Evolutionary conservation across 2,797 vertebrate genomes (phyloP).

Genomic region (Sebastes itinus): DNA sequence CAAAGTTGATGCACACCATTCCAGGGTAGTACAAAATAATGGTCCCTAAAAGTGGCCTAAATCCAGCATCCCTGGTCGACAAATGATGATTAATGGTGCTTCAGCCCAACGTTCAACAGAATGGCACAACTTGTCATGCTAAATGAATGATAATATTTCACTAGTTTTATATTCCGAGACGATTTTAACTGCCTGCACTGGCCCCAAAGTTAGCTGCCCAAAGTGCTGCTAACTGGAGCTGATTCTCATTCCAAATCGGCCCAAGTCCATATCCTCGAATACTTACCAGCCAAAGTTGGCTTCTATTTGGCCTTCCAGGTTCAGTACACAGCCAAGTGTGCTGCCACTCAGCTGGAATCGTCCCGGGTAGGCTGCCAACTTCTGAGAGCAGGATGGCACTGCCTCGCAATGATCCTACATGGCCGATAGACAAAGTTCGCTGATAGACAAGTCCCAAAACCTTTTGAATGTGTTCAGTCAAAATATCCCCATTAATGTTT

Average conservation of each 20-base stretch:
- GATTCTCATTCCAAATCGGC: constrained; percentile 13
- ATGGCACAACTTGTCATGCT: background rate
- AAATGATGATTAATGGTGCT: background rate
- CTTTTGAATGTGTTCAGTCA: background rate
- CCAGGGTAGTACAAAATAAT: background rate
- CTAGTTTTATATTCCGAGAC: background rate
- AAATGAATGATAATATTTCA: background rate
- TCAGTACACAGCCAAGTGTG: constrained; percentile 22
- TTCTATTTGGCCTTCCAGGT: constrained; percentile 13
- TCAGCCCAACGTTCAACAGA: background rate
- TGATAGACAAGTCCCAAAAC: background rate
- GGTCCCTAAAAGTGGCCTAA: background rate
- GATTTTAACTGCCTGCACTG: background rate
- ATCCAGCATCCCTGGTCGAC: background rate
- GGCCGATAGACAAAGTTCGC: background rate
- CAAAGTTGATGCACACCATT: background rate
- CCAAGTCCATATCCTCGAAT: background rate
- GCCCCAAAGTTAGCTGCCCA: background rate
- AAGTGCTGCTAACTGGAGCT: constrained; percentile 9
- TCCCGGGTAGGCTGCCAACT: background rate
- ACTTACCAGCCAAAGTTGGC: constrained; percentile 20
- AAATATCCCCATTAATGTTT: background rate
- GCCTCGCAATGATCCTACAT: background rate
- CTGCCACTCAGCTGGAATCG: constrained; percentile 19
- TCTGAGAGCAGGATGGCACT: background rate